These are phyloP conservation scores for Meteorus cinctellus DNA, from an alignment of 2,888 invertebrate genomes.

Conservation along the genomic window DNA sequence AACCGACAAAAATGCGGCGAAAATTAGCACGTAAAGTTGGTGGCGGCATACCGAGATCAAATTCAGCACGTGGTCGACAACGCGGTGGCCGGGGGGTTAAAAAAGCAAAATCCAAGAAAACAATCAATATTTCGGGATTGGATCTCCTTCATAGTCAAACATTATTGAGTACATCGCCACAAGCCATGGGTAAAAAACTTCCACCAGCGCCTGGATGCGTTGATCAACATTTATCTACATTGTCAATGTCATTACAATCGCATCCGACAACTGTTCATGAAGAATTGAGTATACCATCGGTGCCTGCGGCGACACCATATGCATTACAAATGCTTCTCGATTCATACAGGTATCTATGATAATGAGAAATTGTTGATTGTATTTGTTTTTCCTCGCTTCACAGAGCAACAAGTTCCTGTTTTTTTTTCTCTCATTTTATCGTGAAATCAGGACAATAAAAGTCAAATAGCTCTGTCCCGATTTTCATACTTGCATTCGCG, in stretches of 20 bases:
- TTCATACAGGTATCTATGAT: constrained; percentile 76
- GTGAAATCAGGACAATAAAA: too few species aligned
- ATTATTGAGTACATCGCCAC: constrained; percentile 87
- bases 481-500: too few species aligned
- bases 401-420: too few species aligned
- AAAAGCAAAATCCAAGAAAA: constrained; percentile 78
- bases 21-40: constrained; percentile 65
- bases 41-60: constrained; percentile 61
- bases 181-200: constrained; percentile 81
- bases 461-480: too few species aligned
- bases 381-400: not conserved
- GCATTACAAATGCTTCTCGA: constrained; percentile 91
- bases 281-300: constrained; percentile 87
- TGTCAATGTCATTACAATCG: constrained; percentile 79
- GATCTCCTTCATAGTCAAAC: constrained; percentile 93
- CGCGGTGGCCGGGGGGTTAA: constrained; percentile 78
- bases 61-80: constrained; percentile 65
- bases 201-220: constrained; percentile 94
- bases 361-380: not conserved
- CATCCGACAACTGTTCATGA: constrained; percentile 82
- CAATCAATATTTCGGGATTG: constrained; percentile 87
- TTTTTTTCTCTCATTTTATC: not conserved
- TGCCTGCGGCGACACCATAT: constrained; percentile 87
- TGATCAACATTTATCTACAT: constrained; percentile 89
- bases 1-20: constrained; percentile 67